Evolutionary conservation across 2,113 vertebrate species (phyloP).

Genomic region (Notothenia rossii): DNA sequence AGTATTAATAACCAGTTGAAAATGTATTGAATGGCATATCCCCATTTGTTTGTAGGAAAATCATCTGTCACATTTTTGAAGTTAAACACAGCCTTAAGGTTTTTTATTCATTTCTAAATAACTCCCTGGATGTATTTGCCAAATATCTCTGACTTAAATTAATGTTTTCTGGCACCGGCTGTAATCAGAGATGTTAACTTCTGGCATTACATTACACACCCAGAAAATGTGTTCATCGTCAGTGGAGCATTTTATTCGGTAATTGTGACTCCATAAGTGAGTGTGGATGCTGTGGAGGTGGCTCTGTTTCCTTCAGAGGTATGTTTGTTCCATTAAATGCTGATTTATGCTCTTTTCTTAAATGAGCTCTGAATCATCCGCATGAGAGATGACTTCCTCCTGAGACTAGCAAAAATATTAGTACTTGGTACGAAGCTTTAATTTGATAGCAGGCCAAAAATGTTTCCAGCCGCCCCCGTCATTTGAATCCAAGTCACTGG

Average conservation of each 20-base stretch:
- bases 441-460: slow-evolving; percentile 77
- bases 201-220: slow-evolving; percentile 25
- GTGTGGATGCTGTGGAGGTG: slow-evolving; percentile 32
- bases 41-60: no score
- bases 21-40: no score
- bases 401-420: slow-evolving; percentile 75
- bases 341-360: slow-evolving; percentile 75
- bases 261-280: slow-evolving; percentile 21
- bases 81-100: no score
- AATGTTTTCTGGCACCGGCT: slow-evolving; percentile 6
- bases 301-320: slow-evolving; percentile 56
- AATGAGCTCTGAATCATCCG: slow-evolving; percentile 74
- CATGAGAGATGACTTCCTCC: slow-evolving; percentile 74
- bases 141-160: slow-evolving; percentile 15
- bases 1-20: no score
- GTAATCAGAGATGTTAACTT: slow-evolving; percentile 31
- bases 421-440: slow-evolving; percentile 71
- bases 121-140: neutral
- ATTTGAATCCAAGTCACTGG: slow-evolving; percentile 68
- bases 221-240: slow-evolving; percentile 55
- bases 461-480: slow-evolving; percentile 70
- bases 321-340: slow-evolving; percentile 80
- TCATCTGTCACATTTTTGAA: no score
- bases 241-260: slow-evolving; percentile 70
- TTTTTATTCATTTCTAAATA: slow-evolving; percentile 1